Conservation (phyloP, 2,797 vertebrate genomes). For the Sandelia bainsii region DNA sequence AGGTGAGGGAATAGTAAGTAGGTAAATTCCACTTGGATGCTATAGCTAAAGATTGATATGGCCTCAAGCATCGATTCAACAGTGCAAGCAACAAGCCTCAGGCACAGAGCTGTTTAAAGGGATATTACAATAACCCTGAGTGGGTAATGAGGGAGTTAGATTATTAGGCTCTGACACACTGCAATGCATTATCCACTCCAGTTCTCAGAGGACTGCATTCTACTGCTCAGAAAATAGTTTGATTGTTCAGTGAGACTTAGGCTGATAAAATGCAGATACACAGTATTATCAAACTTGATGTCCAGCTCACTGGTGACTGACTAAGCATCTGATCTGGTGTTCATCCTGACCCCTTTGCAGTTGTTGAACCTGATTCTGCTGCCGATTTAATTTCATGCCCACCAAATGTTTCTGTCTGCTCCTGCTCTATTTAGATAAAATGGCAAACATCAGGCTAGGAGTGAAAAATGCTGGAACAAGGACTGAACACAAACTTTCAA, state of each 20-base stretch:
- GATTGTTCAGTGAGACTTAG: constrained; percentile 16
- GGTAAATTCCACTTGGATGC: constrained; percentile 3
- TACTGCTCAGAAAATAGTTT: constrained; percentile 10
- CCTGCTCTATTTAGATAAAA: neutral
- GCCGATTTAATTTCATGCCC: neutral
- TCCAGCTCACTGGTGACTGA: neutral
- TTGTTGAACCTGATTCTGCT: neutral
- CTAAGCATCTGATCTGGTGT: constrained; percentile 6
- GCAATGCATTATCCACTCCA: constrained; percentile 56
- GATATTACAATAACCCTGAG: constrained; percentile 14
- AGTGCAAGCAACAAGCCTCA: constrained; percentile 61
- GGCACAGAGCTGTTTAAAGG: constrained; percentile 38
- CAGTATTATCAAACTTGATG: constrained; percentile 17
- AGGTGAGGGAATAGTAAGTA: neutral
- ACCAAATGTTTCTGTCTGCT: neutral
- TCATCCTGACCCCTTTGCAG: constrained; percentile 7
- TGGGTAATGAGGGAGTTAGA: constrained; percentile 30
- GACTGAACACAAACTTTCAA: constrained; percentile 13
- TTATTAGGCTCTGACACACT: constrained; percentile 38
- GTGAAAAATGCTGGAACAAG: constrained; percentile 8
- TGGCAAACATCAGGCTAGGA: neutral
- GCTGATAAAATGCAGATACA: neutral
- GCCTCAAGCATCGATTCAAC: constrained; percentile 42
- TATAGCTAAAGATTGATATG: constrained; percentile 19
- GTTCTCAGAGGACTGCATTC: constrained; percentile 40